phyloP scores from a whole-genome alignment of 2,797 vertebrate genomes.

The Clarias pachynema region DNA sequence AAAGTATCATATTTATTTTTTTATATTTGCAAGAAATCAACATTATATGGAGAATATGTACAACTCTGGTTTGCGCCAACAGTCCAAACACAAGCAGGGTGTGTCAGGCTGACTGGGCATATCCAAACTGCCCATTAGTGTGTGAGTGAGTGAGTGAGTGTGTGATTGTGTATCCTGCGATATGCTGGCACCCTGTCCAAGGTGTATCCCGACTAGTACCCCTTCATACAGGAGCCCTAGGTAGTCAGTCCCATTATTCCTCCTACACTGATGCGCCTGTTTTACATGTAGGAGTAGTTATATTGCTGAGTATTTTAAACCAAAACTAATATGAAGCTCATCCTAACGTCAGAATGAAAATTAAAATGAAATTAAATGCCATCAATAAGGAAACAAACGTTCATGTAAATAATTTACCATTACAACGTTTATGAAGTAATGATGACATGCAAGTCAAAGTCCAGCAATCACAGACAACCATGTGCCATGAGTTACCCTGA shows the following conservation, averaged over 20 bases:
- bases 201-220: too few relatives aligned
- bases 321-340: not conserved
- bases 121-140: too few relatives aligned
- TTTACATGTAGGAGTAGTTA: too few relatives aligned
- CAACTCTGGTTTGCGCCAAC: too few relatives aligned
- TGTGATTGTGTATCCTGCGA: too few relatives aligned
- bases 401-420: not conserved
- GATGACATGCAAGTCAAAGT: constrained; percentile 7
- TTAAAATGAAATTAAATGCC: not conserved
- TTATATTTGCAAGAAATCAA: too few relatives aligned
- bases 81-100: too few relatives aligned
- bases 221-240: not conserved
- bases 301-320: not conserved
- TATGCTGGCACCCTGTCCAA: too few relatives aligned
- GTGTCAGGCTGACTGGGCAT: too few relatives aligned
- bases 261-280: not conserved
- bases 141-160: too few relatives aligned
- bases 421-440: not conserved
- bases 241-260: not conserved
- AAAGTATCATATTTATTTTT: too few relatives aligned
- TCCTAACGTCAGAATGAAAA: not conserved
- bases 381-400: not conserved
- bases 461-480: not conserved
- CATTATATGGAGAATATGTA: too few relatives aligned
- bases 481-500: not conserved